Evolutionary conservation across 2,888 invertebrate genomes (phyloP).

Genomic region (Dicyrtomina minuta): DNA sequence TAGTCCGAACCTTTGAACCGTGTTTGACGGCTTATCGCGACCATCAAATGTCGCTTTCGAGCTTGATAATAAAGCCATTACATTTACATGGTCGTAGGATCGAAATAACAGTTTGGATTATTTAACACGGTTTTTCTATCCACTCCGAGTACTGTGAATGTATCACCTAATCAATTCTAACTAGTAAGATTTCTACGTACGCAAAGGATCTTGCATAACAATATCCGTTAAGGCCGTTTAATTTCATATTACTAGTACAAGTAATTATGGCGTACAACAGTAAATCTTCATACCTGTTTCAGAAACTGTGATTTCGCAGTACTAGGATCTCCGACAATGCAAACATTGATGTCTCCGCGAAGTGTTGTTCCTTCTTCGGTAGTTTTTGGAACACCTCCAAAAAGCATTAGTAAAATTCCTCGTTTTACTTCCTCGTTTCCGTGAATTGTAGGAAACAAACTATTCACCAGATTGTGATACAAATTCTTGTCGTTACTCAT

Average conservation of each 20-base stretch:
- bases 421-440: conserved; percentile 96
- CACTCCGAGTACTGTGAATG: no score
- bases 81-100: no score
- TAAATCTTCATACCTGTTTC: conserved; percentile 70
- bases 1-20: no score
- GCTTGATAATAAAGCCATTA: no score
- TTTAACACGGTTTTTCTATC: no score
- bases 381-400: conserved; percentile 94
- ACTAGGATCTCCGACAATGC: conserved; percentile 98
- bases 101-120: no score
- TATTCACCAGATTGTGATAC: conserved; percentile 83
- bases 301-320: conserved; percentile 97
- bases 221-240: no score
- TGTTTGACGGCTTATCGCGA: no score
- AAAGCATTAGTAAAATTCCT: conserved; percentile 88
- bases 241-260: neutral
- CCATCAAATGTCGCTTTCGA: no score
- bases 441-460: conserved; percentile 93
- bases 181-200: no score
- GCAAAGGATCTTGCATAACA: no score
- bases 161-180: no score
- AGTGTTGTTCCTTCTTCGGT: conserved; percentile 88
- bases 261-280: neutral
- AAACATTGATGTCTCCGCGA: conserved; percentile 92
- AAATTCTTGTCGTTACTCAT: conserved; percentile 92